A percentile compares a stretch with the other conserved stretches of the same genome.
phyloP scores from a whole-genome alignment of 2,888 invertebrate species.

The Therioaphis trifolii region DNA sequence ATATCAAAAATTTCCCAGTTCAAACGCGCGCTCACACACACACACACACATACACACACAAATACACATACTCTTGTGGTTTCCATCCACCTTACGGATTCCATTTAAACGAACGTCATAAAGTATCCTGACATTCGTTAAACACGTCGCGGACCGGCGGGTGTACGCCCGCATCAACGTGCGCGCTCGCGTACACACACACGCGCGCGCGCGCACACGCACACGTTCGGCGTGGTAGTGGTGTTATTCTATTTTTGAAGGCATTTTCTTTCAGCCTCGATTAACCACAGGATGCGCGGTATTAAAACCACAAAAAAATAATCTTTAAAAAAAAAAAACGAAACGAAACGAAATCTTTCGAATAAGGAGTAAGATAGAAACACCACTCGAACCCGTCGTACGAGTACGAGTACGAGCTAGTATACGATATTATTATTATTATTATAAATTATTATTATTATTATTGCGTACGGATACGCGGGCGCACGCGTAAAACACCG shows the following conservation, averaged over 20 bases:
- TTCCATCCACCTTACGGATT: slow-evolving; percentile 48
- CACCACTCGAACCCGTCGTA: not conserved
- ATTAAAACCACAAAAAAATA: slow-evolving; percentile 56
- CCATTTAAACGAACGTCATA: slow-evolving; percentile 41
- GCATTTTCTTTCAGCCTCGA: slow-evolving; percentile 50
- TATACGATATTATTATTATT: no score
- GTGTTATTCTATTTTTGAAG: slow-evolving; percentile 54
- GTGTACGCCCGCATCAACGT: no score
- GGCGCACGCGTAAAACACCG: not conserved
- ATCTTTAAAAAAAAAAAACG: not conserved
- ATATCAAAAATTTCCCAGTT: slow-evolving; percentile 30
- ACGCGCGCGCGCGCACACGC: not conserved
- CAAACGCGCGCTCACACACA: not conserved
- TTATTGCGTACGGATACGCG: not conserved
- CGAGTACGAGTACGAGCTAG: not conserved
- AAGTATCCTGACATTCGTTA: slow-evolving; percentile 36
- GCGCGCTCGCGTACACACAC: no score
- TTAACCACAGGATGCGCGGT: slow-evolving; percentile 48
- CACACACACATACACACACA: no score
- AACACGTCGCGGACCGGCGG: not conserved
- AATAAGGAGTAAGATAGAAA: not conserved
- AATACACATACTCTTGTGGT: slow-evolving; percentile 12
- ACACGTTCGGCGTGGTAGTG: not conserved
- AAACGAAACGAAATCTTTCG: not conserved
- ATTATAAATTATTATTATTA: no score